Evolutionary conservation across 2,888 invertebrate genomes (phyloP).

Genomic region (Nycteola revayana): DNA sequence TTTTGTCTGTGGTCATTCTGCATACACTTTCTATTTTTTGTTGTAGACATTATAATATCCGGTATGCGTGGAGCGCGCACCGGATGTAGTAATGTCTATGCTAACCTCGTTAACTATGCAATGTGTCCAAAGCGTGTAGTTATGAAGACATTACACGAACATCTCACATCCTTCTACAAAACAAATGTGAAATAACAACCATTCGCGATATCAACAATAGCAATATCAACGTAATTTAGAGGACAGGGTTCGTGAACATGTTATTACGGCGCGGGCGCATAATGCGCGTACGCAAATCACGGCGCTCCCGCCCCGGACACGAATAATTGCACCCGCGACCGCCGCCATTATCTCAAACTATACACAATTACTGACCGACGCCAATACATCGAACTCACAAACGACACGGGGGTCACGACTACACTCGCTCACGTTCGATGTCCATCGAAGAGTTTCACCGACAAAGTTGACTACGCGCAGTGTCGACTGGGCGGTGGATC

Average conservation of each 20-base stretch:
- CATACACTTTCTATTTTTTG: no score
- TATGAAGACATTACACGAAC: constrained; percentile 9
- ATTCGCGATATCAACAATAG: constrained; percentile 17
- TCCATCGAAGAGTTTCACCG: constrained; percentile 10
- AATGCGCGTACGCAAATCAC: constrained; percentile 67
- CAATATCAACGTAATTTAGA: constrained; percentile 32
- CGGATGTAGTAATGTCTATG: no score
- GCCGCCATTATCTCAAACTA: constrained; percentile 64
- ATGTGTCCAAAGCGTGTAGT: neutral
- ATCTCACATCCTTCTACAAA: constrained; percentile 1
- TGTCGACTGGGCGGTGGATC: constrained; percentile 2
- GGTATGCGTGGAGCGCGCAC: no score
- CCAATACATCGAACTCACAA: constrained; percentile 8
- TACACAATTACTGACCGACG: constrained; percentile 64
- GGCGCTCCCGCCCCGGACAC: constrained; percentile 38
- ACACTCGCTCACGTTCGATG: no score
- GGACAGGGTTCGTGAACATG: constrained; percentile 35
- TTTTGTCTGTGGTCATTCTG: no score
- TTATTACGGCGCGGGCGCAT: constrained; percentile 40
- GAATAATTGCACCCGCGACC: constrained; percentile 68
- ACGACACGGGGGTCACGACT: no score
- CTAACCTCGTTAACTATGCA: no score
- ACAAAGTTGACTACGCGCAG: neutral
- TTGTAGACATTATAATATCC: no score
- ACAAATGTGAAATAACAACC: constrained; percentile 5